Conservation (phyloP, 2,888 invertebrate genomes). For the Noctua comes region DNA sequence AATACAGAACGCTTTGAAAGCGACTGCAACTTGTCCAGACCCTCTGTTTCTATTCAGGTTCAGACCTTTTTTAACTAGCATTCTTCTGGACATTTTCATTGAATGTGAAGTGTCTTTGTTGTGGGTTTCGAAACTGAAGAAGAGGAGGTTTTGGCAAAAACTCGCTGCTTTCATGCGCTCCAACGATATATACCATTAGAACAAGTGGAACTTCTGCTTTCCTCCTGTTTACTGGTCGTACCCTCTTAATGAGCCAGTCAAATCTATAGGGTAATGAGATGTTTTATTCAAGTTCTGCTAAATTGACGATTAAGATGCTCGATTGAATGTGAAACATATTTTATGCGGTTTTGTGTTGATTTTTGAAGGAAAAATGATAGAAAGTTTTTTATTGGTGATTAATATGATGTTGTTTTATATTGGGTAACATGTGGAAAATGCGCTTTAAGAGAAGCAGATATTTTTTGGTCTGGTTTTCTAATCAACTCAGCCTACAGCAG, state of each 20-base stretch:
- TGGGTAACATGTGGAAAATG: neutral
- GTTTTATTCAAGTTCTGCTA: constrained; percentile 25
- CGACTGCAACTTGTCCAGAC: neutral
- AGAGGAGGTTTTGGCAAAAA: neutral
- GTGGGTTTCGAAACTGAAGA: neutral
- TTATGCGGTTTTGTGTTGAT: constrained; percentile 32
- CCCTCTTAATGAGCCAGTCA: constrained; percentile 49
- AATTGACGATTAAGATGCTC: constrained; percentile 27
- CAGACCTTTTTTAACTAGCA: no score
- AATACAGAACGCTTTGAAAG: neutral
- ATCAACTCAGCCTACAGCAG: neutral
- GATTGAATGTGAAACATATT: constrained; percentile 41
- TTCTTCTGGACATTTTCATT: neutral
- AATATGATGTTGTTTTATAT: neutral
- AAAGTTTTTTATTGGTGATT: constrained; percentile 7
- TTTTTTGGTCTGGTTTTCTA: neutral
- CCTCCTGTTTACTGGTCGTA: neutral
- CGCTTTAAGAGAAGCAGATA: neutral
- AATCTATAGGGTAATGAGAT: constrained; percentile 55
- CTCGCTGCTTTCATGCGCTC: neutral
- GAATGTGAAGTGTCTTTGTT: no score
- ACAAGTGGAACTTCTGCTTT: constrained; percentile 14
- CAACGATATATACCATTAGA: neutral
- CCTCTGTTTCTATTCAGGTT: neutral
- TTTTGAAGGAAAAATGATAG: constrained; percentile 11